Evolutionary conservation across 2,113 vertebrate species (phyloP).

Genomic region (Aphelocoma coerulescens): DNA sequence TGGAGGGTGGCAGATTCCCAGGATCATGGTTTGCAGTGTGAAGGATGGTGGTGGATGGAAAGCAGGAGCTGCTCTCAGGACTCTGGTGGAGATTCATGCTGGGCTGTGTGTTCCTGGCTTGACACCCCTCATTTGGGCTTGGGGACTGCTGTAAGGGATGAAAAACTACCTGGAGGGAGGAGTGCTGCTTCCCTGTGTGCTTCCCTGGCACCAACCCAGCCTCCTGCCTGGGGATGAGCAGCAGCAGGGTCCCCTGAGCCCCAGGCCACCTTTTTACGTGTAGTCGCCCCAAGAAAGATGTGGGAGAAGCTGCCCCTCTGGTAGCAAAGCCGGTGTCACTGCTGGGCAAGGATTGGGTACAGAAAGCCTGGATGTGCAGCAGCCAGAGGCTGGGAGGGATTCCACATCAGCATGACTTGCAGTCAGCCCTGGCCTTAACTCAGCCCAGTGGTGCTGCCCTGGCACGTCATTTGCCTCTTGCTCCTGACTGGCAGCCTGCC

Average conservation of each 20-base stretch:
- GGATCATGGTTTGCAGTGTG: fast-evolving
- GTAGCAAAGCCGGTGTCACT: fast-evolving
- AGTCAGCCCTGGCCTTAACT: neutral
- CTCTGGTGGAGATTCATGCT: neutral
- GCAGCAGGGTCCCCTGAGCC: neutral
- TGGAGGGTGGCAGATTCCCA: neutral
- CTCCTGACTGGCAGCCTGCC: neutral
- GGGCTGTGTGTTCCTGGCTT: neutral
- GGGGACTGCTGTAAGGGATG: neutral
- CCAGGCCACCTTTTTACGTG: too few relatives aligned
- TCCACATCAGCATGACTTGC: conserved; percentile 50
- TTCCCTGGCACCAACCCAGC: neutral
- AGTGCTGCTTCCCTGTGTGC: neutral
- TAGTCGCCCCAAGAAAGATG: neutral
- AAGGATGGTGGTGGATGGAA: neutral
- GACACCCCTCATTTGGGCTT: fast-evolving
- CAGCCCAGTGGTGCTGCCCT: neutral
- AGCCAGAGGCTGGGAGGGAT: neutral
- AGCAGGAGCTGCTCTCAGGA: neutral
- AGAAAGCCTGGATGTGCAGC: neutral
- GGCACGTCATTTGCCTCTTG: neutral
- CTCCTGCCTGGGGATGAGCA: neutral
- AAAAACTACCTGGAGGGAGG: neutral
- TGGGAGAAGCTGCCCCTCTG: neutral
- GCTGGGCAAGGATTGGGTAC: neutral